Percentiles rank a stretch among this genome's conserved stretches.
phyloP scores from a whole-genome alignment of 1,140 invertebrate species.

The Eurosta solidaginis region DNA sequence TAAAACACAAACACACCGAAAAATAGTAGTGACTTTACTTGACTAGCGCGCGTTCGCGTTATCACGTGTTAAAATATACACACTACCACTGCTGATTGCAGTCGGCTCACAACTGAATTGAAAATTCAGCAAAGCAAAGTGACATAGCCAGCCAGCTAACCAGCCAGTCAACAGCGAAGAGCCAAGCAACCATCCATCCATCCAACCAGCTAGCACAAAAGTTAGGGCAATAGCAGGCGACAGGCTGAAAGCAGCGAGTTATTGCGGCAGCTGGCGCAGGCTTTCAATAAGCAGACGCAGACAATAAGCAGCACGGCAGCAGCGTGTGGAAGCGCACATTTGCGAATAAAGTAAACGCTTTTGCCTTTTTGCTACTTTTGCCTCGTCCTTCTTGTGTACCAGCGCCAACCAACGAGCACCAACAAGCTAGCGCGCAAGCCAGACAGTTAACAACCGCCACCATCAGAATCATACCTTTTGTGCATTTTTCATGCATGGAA shows the following conservation, averaged over 20 bases:
- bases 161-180: too few species aligned
- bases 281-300: conserved; percentile 46
- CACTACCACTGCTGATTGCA: conserved; percentile 58
- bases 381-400: conserved; percentile 2
- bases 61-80: conserved; percentile 32
- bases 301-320: conserved; percentile 35
- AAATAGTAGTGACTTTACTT: conserved; percentile 8
- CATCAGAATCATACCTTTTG: conserved; percentile 4
- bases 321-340: conserved; percentile 17
- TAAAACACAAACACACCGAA: background rate
- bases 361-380: conserved; percentile 1
- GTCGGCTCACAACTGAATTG: conserved; percentile 60
- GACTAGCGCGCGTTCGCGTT: conserved; percentile 17
- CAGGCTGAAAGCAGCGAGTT: conserved; percentile 43
- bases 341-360: conserved; percentile 32
- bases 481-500: background rate
- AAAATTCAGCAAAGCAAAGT: conserved; percentile 60
- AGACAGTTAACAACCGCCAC: conserved; percentile 27
- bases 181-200: conserved; percentile 40
- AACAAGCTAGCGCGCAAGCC: background rate
- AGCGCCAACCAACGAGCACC: background rate
- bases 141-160: conserved; percentile 40
- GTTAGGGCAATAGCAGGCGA: conserved; percentile 28
- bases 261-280: conserved; percentile 44
- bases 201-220: conserved; percentile 12